Evolutionary conservation across 2,797 vertebrate genomes (phyloP), one percentile per base, ranked within the genome.

Genomic region (Mormyrops boulengeri): DNA sequence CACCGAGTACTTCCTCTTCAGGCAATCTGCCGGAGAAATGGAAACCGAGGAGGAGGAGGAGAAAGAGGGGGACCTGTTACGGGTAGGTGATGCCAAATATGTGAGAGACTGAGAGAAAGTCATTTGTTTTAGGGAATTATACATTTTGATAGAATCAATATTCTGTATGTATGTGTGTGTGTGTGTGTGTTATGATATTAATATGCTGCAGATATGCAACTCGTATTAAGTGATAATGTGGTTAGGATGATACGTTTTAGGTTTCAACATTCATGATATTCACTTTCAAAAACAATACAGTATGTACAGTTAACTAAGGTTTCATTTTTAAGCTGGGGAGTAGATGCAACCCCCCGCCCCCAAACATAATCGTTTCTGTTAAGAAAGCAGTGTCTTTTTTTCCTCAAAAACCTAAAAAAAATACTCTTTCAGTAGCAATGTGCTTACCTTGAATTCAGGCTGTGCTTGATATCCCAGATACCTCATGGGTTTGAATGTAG

Each of bases 1-100:
- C 90, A 97, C 96, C 2, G 97, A 99, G 93, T 99, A 99, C 94
- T 99, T 97, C 93, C 96, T 99, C 90, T 99, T 99, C 91, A 96
- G 96, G 91, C 96, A 96, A 91, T 95, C 94, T 0, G 90, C 30
- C 88, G 90, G 89, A 92, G 89, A 93, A 73, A 92, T 89, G 55
- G 95, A 95, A 2, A 85, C 94, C 38, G 94, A 92, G 55, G 94
- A 95, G 7, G 96, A 96, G 1, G 93, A 94, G 19, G 92, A 92
- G 17, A 92, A 93, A 14, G 94, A 94, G 49, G 92, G 93, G 84
- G 80, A 90, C 26, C 73, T 38, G 19, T 41, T n/a, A 49, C 26
- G 4, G 44, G 88, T 80, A 80, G 55, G 60, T 12, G n/a, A 9
- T 62, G 30, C 12, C 17, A 41, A 19, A 14, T 57, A 9, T 62